A percentile compares a stretch with the other conserved stretches of the same genome.
These are phyloP conservation scores for Galeopterus variegatus DNA, from an alignment of 2,113 vertebrate species.

Conservation along the genomic window DNA sequence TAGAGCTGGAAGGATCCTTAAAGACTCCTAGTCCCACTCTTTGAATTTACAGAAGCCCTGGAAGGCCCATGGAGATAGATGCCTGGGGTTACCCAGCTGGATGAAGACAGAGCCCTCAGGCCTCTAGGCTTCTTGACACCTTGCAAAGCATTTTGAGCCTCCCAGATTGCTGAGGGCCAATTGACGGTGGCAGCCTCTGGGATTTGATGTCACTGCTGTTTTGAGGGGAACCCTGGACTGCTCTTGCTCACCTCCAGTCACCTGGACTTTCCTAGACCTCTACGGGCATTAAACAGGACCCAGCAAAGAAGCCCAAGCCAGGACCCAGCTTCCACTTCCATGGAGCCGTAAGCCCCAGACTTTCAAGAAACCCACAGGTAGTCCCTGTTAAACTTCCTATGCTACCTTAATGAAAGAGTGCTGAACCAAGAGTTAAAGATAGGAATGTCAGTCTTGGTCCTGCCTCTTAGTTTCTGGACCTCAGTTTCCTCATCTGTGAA, in stretches of 20 bases:
- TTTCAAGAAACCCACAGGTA: not conserved
- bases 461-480: not conserved
- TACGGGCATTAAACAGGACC: not conserved
- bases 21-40: not conserved
- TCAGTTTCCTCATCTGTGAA: not conserved
- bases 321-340: not conserved
- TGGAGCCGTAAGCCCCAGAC: not conserved
- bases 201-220: not conserved
- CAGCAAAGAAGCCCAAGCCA: not conserved
- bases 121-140: not conserved
- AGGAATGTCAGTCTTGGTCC: not conserved
- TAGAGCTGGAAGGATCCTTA: not conserved
- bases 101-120: not conserved
- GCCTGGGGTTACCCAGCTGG: not conserved
- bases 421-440: not conserved
- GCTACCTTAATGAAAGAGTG: not conserved
- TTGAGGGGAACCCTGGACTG: rapidly evolving
- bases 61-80: not conserved
- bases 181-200: not conserved
- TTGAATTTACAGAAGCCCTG: not conserved
- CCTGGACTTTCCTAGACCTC: not conserved
- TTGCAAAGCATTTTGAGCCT: not conserved
- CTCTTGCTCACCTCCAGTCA: not conserved
- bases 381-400: not conserved
- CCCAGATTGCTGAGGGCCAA: not conserved